Base-by-base conservation (phyloP, 2,113 vertebrate species). In the Ptilorrhoa leucosticta region DNA sequence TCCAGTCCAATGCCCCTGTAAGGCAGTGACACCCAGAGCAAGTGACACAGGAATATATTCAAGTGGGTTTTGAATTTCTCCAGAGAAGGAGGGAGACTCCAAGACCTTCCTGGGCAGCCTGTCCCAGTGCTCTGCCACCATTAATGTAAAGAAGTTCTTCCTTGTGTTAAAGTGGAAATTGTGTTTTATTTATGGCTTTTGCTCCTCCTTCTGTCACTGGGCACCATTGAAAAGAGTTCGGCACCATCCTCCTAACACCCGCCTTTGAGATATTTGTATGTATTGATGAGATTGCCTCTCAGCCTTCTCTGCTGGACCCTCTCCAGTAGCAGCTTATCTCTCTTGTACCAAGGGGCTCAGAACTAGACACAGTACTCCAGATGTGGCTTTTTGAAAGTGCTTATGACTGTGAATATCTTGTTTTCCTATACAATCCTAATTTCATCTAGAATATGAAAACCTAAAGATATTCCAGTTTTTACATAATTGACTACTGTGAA, bases 51-150 rank as follows among this genome's bases (percentile, higher is more conserved):
- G 50, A 48, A 18, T 18, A 2, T 7, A 19, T 48, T 12, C 27
- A 37, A 31, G 17, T 22, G 18, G 12, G 21, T 22, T 64, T 57
- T 57, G 27, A 72, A 64, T 57, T 20, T 57, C 31, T 40, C 21
- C 26, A 27, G 31, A 56, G 12, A 22, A n/a, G 30, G 7, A 63
- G 7, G 9, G 11, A 31, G 20, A 35, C 13, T 71, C 16, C 17
- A 22, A 3, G 2, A 5, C 9, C 11, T 63, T n/a, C 9, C 35
- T 42, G 26, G 26, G 11, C 11, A 50, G 11, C 21, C 14, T 48
- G 13, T 42, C 14, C 13, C 20, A 35, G 4, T 1, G 1, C 24
- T n/a, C 30, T 54, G 8, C 13, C n/a, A 40, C 6, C 9, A 20
- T 17, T 30, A 47, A 11, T 26, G 2, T 27, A 22, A 71, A 33